Percentiles rank a stretch among this genome's conserved stretches.
Conservation (phyloP, 2,113 vertebrate genomes). For the Pollimyrus isidori region DNA sequence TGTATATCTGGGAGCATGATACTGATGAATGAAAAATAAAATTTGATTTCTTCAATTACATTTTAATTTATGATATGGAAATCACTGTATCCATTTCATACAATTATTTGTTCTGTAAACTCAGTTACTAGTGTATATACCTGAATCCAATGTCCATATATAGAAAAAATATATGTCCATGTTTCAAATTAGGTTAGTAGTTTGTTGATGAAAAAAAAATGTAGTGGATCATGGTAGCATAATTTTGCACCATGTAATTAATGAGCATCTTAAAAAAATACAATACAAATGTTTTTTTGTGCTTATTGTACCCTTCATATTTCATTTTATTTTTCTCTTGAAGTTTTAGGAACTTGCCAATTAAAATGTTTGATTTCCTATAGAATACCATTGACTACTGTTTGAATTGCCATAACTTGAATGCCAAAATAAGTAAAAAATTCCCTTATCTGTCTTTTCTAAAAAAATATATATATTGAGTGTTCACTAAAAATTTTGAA, state of each 20-base stretch:
- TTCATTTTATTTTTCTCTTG: slow-evolving; percentile 1
- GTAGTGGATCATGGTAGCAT: slow-evolving; percentile 31
- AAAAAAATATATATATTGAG: not conserved
- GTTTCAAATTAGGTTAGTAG: slow-evolving; percentile 48
- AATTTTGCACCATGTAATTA: slow-evolving; percentile 28
- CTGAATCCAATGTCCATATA: slow-evolving; percentile 54
- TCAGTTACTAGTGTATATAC: slow-evolving; percentile 50
- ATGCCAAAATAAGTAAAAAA: slow-evolving; percentile 25
- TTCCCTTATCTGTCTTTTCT: not conserved
- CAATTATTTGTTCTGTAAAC: slow-evolving; percentile 41
- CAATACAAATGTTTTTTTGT: slow-evolving; percentile 19
- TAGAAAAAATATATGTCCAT: slow-evolving; percentile 47
- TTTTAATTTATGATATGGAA: slow-evolving; percentile 42
- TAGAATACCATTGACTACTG: slow-evolving; percentile 1
- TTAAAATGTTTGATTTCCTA: slow-evolving; percentile 12
- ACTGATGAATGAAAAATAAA: slow-evolving; percentile 58
- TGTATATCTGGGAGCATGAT: slow-evolving; percentile 51
- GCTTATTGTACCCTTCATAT: slow-evolving; percentile 26
- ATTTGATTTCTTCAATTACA: slow-evolving; percentile 35
- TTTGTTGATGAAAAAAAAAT: slow-evolving; percentile 40
- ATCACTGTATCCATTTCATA: slow-evolving; percentile 27
- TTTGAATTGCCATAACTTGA: slow-evolving; percentile 12
- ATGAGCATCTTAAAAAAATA: slow-evolving; percentile 24
- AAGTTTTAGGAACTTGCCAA: slow-evolving; percentile 19
- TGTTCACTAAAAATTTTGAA: not conserved